A percentile compares a stretch with the other conserved stretches of the same genome.
Conservation (phyloP, 1,140 invertebrate genomes). For the Orchestia grillus region DNA sequence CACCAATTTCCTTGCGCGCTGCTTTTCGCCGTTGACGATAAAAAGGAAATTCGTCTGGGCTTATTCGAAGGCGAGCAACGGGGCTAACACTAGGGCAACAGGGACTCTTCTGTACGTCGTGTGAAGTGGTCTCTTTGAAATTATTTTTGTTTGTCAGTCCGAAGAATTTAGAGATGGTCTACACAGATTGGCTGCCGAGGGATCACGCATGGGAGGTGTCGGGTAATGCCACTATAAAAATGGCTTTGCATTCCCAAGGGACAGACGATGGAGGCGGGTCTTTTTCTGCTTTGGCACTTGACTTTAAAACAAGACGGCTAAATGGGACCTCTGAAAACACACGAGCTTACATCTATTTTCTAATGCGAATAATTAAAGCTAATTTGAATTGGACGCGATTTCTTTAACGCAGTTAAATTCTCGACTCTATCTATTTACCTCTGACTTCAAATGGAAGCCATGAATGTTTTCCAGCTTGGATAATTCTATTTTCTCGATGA, state of each 20-base stretch:
- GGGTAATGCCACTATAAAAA: constrained; percentile 28
- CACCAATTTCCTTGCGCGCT: no score
- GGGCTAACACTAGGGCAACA: not conserved
- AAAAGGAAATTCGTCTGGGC: not conserved
- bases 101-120: not conserved
- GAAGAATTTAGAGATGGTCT: constrained; percentile 30
- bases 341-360: not conserved
- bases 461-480: not conserved
- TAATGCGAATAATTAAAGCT: not conserved
- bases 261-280: constrained; percentile 3
- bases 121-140: not conserved
- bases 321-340: not conserved
- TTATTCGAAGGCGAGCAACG: not conserved
- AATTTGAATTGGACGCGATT: not conserved
- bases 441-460: not conserved
- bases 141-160: constrained; percentile 9
- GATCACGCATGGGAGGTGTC: constrained; percentile 37
- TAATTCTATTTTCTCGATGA: not conserved
- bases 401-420: not conserved
- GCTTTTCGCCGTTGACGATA: not conserved
- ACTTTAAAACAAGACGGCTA: not conserved
- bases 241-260: not conserved
- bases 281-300: not conserved
- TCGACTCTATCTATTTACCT: not conserved
- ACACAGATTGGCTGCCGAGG: constrained; percentile 3